A percentile compares a stretch with the other conserved stretches of the same genome.
Evolutionary conservation across 1,140 invertebrate genomes (phyloP).

Genomic region (Chlorops oryzae): DNA sequence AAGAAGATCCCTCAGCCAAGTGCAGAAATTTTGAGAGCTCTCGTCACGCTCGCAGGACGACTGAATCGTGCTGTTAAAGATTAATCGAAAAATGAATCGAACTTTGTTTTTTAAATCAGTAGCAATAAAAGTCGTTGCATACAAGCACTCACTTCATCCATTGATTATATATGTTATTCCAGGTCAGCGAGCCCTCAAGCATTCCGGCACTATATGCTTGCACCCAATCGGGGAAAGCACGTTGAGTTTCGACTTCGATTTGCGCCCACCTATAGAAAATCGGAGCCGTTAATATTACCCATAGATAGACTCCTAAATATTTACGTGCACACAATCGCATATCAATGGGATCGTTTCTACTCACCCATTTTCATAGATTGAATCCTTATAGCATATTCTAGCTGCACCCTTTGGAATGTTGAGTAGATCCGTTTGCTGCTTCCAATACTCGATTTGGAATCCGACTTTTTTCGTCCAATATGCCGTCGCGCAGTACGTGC

Average conservation of each 20-base stretch:
- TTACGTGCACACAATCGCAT: too few species aligned
- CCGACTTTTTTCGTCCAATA: conserved; percentile 61
- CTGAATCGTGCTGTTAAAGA: conserved; percentile 54
- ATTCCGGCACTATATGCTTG: conserved; percentile 86
- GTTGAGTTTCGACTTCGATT: conserved; percentile 71
- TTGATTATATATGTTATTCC: conserved; percentile 74
- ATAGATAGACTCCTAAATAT: too few species aligned
- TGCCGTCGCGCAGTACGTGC: conserved; percentile 60
- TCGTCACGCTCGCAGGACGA: conserved; percentile 61
- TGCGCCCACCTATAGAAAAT: conserved; percentile 70
- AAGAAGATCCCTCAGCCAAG: conserved; percentile 37
- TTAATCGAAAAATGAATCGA: background rate
- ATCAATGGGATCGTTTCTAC: too few species aligned
- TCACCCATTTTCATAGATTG: conserved; percentile 61
- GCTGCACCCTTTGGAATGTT: conserved; percentile 59
- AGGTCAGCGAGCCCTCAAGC: conserved; percentile 76
- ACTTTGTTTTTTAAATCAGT: background rate
- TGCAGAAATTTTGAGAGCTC: conserved; percentile 42
- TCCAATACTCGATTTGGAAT: conserved; percentile 68
- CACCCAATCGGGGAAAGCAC: conserved; percentile 62
- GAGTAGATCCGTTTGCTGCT: conserved; percentile 64
- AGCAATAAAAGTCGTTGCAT: background rate
- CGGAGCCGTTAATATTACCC: too few species aligned
- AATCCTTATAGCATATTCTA: conserved; percentile 64
- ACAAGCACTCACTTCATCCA: conserved; percentile 55